Evolutionary conservation across 2,113 vertebrate genomes (phyloP).

Genomic region (Atrichornis clamosus): DNA sequence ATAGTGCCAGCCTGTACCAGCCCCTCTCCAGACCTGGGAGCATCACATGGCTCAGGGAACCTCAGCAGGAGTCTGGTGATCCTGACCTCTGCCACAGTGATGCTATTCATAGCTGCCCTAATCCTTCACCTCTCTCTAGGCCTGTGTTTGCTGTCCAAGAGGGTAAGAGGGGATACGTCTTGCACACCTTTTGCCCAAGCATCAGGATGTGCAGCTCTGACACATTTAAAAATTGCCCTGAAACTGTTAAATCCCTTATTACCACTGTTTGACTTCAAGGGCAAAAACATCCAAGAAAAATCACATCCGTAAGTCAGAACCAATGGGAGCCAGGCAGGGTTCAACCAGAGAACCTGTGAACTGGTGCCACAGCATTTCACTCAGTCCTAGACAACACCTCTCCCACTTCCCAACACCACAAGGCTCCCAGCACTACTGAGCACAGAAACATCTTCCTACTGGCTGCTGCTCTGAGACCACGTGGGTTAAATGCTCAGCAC

Average conservation of each 20-base stretch:
- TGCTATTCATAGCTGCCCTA: not conserved
- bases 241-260: not conserved
- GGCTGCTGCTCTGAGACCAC: not conserved
- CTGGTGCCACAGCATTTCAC: not conserved
- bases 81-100: accelerated
- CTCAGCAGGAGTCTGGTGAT: not conserved
- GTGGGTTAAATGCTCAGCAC: not conserved
- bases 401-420: not conserved
- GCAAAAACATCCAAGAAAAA: not conserved
- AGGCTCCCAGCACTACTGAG: not conserved
- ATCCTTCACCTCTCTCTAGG: too few relatives aligned
- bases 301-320: not conserved
- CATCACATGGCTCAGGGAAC: accelerated
- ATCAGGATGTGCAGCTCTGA: not conserved
- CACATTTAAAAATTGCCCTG: not conserved
- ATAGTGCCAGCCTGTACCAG: not conserved
- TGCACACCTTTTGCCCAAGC: not conserved
- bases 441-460: not conserved
- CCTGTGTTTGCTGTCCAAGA: not conserved
- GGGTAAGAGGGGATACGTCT: not conserved
- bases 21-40: not conserved
- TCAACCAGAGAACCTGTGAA: not conserved
- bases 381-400: not conserved
- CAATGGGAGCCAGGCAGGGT: not conserved
- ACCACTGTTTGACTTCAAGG: not conserved